Base-by-base conservation (phyloP, 2,888 invertebrate species). In the Oeneis ivallda region DNA sequence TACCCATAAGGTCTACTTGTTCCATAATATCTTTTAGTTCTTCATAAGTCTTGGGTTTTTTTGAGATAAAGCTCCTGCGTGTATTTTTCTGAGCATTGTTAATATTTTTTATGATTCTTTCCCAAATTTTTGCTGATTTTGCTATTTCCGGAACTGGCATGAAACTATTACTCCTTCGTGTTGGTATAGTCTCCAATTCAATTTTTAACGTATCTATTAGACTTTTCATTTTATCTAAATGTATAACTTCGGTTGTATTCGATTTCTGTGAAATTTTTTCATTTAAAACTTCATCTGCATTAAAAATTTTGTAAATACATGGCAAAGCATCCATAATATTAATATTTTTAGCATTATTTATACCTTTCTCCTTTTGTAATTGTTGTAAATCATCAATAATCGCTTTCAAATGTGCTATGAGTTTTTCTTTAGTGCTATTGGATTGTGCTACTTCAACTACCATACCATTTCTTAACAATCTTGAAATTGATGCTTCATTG, bases 321-420 rank as follows among this genome's bases (percentile, higher is more conserved):
- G 91, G 91, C 15, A 92, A 70, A 0, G 80, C 82, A 64, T 88
- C 83, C 4, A 77, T 75, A 54, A 90, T 75, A 62, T 80, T 80
- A 43, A 84, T 71, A 19, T 81, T 77, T 49, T 75, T 78, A 52
- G 74, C 74, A 37, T 67, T 69, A 39, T 72, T 62, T 49, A 77
- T 69, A 0, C 83, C 83, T 67, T 76, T 78, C 17, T 79, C 78
- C 61, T 76, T 80, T 72, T 87, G 85, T 65, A 92, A 68, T 60
- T 87, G 86, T 15, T 82, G 69, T 26, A 92, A 71, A 74, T 90
- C 90, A 66, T 86, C 81, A 37, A 90, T 74, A 37, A 92, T 84
- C 7, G 76, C 78, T 76, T 81, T 87, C n/a, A 92, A 75, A 74
- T 92, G 89, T 10, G 65, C 65, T 77, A 87, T 89, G 0, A 92